Conservation (phyloP, 1,140 invertebrate genomes). For the Drosophila nikananu region DNA sequence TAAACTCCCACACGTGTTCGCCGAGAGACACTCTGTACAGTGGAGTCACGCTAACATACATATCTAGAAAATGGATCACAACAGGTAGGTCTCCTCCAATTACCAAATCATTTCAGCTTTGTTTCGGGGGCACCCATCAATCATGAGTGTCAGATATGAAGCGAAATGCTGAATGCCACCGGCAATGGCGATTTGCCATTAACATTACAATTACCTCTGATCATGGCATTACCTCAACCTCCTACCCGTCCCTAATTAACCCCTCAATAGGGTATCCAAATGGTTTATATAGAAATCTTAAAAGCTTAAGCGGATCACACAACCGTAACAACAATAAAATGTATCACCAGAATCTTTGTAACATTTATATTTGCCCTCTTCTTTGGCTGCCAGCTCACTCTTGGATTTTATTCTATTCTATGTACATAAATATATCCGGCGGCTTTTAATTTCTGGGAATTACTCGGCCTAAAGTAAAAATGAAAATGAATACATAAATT, state of each 20-base stretch:
- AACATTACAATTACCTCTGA: conserved; percentile 22
- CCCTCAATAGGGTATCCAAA: conserved; percentile 41
- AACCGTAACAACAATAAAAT: conserved; percentile 22
- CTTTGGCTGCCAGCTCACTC: conserved; percentile 17
- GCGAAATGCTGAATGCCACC: conserved; percentile 21
- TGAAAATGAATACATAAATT: conserved; percentile 28
- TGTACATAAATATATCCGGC: conserved; percentile 11
- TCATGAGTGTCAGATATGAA: conserved; percentile 42
- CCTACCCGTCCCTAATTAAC: conserved; percentile 43
- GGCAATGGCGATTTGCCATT: conserved; percentile 12
- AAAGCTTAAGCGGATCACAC: conserved; percentile 47
- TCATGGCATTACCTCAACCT: conserved; percentile 11
- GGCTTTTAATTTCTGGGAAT: conserved; percentile 26
- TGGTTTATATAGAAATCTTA: conserved; percentile 33
- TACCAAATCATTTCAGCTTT: conserved; percentile 28
- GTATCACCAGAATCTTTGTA: conserved; percentile 12
- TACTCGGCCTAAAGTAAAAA: conserved; percentile 19
- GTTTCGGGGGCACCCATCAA: conserved; percentile 27
- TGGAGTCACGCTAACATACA: not conserved
- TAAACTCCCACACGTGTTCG: conserved; percentile 49
- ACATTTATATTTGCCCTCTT: conserved; percentile 9
- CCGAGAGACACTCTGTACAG: conserved; percentile 8
- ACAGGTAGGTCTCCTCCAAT: conserved; percentile 12
- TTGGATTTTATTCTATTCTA: conserved; percentile 12
- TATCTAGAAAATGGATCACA: not conserved